These are phyloP conservation scores for Scrobipalpa costella DNA, from an alignment of 2,888 invertebrate genomes.

Conservation along the genomic window DNA sequence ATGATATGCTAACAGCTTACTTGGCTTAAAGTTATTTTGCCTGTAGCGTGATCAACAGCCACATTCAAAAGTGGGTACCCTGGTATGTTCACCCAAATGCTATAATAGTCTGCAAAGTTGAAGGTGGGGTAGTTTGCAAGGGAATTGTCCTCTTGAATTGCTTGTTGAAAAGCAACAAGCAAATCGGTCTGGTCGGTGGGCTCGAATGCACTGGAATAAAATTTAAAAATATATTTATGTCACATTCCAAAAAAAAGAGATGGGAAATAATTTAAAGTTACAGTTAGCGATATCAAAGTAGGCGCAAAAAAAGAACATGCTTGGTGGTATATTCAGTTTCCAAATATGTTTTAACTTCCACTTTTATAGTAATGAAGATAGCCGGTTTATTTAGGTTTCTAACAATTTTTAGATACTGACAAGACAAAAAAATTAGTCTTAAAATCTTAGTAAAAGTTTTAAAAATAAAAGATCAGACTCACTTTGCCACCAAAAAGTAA, in stretches of 20 bases:
- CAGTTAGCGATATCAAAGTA: no score
- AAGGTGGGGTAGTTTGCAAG: constrained; percentile 58
- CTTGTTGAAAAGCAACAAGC: constrained; percentile 68
- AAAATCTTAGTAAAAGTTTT: neutral
- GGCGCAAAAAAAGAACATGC: no score
- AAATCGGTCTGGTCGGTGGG: constrained; percentile 76
- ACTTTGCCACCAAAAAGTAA: constrained; percentile 75
- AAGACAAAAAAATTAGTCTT: no score
- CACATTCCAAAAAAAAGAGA: no score
- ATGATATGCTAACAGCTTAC: no score
- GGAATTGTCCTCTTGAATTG: constrained; percentile 53
- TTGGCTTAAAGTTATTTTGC: constrained; percentile 63
- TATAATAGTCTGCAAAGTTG: constrained; percentile 73
- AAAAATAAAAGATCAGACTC: constrained; percentile 49
- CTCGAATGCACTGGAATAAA: constrained; percentile 56
- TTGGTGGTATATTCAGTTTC: no score
- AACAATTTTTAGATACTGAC: no score
- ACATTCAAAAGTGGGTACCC: constrained; percentile 83
- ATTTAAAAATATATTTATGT: neutral
- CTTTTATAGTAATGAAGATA: no score
- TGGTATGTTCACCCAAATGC: constrained; percentile 82
- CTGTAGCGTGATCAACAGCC: constrained; percentile 59
- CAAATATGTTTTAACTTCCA: no score
- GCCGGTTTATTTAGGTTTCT: no score
- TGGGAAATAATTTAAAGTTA: no score